phyloP scores from a whole-genome alignment of 1,140 invertebrate species.

The Daktulosphaira vitifoliae region DNA sequence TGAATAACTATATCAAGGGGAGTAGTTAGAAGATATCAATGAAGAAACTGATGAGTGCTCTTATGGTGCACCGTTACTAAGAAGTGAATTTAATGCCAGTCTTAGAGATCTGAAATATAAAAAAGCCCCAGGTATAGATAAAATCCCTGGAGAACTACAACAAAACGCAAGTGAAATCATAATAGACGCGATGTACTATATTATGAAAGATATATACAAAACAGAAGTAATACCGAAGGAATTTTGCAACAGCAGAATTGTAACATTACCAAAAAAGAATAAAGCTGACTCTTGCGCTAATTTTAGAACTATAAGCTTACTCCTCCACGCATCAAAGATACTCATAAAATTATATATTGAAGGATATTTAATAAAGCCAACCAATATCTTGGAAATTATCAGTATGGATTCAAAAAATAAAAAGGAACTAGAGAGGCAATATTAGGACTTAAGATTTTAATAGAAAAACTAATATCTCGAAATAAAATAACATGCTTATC shows the following conservation, averaged over 20 bases:
- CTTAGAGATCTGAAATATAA: constrained; percentile 7
- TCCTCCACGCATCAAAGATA: too few relatives aligned
- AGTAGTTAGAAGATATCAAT: neutral
- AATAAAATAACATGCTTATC: constrained; percentile 10
- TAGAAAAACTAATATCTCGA: constrained; percentile 1
- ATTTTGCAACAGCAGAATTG: too few relatives aligned
- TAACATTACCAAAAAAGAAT: too few relatives aligned
- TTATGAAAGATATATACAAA: constrained; percentile 7
- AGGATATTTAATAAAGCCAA: neutral
- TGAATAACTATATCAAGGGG: neutral
- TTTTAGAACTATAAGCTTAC: too few relatives aligned
- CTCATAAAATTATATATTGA: too few relatives aligned
- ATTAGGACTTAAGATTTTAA: constrained; percentile 2
- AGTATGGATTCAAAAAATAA: too few relatives aligned
- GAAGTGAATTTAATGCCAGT: too few relatives aligned
- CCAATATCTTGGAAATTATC: constrained; percentile 1
- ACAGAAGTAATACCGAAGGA: neutral
- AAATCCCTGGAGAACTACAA: too few relatives aligned
- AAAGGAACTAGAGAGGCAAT: constrained; percentile 3
- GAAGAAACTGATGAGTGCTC: neutral
- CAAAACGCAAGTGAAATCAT: too few relatives aligned
- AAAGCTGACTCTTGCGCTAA: too few relatives aligned
- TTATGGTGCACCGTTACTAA: too few relatives aligned
- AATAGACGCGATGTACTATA: neutral
- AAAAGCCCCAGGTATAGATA: constrained; percentile 2